A percentile compares a stretch with the other conserved stretches of the same genome.
Conservation (phyloP, 2,888 invertebrate genomes). For the Graphium colonna region DNA sequence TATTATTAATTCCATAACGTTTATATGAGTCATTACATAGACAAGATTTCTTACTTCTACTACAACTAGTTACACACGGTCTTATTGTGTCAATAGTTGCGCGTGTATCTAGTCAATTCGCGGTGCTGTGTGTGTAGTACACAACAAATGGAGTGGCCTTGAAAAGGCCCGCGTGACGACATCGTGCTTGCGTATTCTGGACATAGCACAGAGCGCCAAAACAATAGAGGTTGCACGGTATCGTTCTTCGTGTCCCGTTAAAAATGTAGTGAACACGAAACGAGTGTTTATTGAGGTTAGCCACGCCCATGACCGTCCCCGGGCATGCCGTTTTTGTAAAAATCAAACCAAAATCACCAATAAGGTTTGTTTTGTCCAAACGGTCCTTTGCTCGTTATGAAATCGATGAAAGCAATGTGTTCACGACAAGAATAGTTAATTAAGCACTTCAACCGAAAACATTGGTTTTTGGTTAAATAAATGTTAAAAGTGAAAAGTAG, state of each 20-base stretch:
- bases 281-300: background rate
- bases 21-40: background rate
- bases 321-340: no score
- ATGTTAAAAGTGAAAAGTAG: background rate
- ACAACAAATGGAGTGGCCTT: slow-evolving; percentile 27
- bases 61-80: slow-evolving; percentile 1
- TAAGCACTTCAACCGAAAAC: no score
- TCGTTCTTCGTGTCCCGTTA: background rate
- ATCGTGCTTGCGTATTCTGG: slow-evolving; percentile 29
- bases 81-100: slow-evolving; percentile 26
- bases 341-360: no score
- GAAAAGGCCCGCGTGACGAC: slow-evolving; percentile 34
- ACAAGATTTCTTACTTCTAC: background rate
- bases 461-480: background rate
- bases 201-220: slow-evolving; percentile 14
- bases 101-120: slow-evolving; percentile 29
- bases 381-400: no score
- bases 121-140: slow-evolving; percentile 24
- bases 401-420: no score
- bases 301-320: no score
- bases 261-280: background rate
- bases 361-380: no score
- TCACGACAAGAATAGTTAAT: no score
- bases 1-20: no score
- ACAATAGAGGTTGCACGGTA: slow-evolving; percentile 5